Evolutionary conservation across 2,797 vertebrate species (phyloP), one percentile per base, ranked within the genome.

Genomic region (Clangula hyemalis): DNA sequence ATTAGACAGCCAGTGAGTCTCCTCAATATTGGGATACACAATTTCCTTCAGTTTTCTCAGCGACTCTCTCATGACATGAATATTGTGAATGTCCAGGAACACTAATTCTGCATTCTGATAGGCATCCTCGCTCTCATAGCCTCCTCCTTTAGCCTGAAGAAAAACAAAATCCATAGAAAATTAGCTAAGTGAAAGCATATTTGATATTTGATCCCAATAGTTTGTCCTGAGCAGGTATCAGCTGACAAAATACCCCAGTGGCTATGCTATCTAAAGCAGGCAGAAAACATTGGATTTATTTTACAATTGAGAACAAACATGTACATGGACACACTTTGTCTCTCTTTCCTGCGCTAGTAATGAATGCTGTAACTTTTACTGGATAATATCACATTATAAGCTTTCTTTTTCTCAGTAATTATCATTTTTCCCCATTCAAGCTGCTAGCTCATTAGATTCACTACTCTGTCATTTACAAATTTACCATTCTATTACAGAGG

Each of bases 31-130:
- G 69, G 99, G 99, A 93, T 99, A 99, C 8, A 99, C 99, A 53
- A 99, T 99, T 78, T 99, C 99, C 96, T 99, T 99, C 64, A 99
- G 98, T 95, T 99, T 99, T 72, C 99, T 98, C 24, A 99, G 98
- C 0, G 99, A 99, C 96, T 99, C 99, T 78, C 99, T 98, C 99
- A 99, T 99, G 56, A 99, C 99, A 2, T 99, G 99, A 96, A 99
- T 99, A 77, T 99, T 99, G 94, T 99, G 99, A 95, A 99, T 99
- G 94, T 99, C 99, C 97, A 99, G 93, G 95, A 99, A 99, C 81
- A 99, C 98, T 68, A 99, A 96, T 93, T 99, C 99, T 32, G 99
- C 99, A n/a, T 99, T 99, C 97, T 99, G 99, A 98, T 99, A 99
- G 10, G 99, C 99, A 70, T 99, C 99, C 95, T 99, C 99, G 9